These are phyloP conservation scores for Abramis brama DNA, from an alignment of 2,113 vertebrate genomes.

Conservation along the genomic window DNA sequence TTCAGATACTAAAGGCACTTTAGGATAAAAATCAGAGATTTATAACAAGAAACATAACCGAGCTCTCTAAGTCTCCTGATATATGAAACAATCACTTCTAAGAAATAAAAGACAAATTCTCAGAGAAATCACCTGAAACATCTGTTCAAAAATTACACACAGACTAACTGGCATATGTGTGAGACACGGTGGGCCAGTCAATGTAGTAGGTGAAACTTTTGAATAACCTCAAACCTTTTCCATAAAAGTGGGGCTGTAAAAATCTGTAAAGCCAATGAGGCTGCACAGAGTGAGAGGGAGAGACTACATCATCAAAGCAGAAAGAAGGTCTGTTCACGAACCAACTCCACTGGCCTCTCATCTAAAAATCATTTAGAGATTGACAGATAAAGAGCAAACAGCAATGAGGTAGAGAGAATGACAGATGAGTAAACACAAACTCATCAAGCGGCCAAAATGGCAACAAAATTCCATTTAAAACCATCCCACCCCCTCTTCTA, in stretches of 20 bases:
- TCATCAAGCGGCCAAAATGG: conserved; percentile 8
- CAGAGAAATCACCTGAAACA: neutral
- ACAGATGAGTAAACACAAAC: conserved; percentile 1
- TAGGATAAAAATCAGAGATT: neutral
- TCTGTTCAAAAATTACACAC: neutral
- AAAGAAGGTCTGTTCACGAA: neutral
- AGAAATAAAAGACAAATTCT: neutral
- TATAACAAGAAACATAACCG: neutral
- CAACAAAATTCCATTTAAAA: conserved; percentile 23
- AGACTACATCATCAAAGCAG: conserved; percentile 11
- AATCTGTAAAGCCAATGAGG: neutral
- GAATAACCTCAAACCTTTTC: conserved; percentile 10
- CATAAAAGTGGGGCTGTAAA: conserved; percentile 8
- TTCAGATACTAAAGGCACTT: no score
- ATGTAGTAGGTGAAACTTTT: neutral
- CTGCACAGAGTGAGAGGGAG: neutral
- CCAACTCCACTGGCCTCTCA: neutral
- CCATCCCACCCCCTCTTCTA: neutral
- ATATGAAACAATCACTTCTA: neutral
- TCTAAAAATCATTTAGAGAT: conserved; percentile 21
- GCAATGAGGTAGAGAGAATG: neutral
- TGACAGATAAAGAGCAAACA: conserved; percentile 5
- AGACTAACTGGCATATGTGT: neutral
- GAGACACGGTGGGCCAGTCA: neutral
- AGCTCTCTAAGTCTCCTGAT: neutral